Percentiles rank a stretch among this genome's conserved stretches.
These are phyloP conservation scores for Ganaspis sp. DNA, from an alignment of 1,140 invertebrate genomes.

Conservation along the genomic window DNA sequence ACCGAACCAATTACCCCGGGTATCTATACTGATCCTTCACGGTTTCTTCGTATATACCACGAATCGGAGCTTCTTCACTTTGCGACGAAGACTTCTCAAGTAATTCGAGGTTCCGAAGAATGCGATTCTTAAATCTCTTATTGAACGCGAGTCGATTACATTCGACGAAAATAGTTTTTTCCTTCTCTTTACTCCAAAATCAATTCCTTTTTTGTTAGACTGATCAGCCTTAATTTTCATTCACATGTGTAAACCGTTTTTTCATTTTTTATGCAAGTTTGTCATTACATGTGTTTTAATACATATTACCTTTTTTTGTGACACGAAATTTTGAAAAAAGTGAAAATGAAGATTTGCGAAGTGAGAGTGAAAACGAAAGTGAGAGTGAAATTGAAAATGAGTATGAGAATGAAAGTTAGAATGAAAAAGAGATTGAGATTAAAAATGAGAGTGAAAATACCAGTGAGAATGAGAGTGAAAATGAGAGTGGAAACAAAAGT, in stretches of 20 bases:
- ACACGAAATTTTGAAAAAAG: too few relatives aligned
- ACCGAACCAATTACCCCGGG: slow-evolving; percentile 68
- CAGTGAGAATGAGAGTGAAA: too few relatives aligned
- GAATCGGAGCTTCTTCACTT: slow-evolving; percentile 53
- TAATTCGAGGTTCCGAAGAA: slow-evolving; percentile 54
- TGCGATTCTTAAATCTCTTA: slow-evolving; percentile 49
- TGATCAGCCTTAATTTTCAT: neutral
- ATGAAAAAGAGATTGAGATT: too few relatives aligned
- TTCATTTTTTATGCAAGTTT: too few relatives aligned
- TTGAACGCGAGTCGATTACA: slow-evolving; percentile 6
- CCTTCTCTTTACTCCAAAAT: slow-evolving; percentile 32
- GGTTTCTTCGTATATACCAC: slow-evolving; percentile 52
- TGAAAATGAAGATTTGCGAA: too few relatives aligned
- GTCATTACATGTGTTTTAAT: too few relatives aligned
- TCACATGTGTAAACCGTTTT: neutral
- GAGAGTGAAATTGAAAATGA: too few relatives aligned
- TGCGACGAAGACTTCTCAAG: slow-evolving; percentile 51
- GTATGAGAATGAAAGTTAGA: too few relatives aligned
- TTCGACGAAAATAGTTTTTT: neutral
- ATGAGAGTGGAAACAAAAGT: too few relatives aligned
- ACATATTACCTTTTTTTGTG: too few relatives aligned
- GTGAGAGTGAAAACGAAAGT: too few relatives aligned
- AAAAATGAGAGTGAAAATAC: too few relatives aligned
- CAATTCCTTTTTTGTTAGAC: neutral
- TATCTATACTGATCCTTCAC: slow-evolving; percentile 47